Conservation (phyloP, 2,113 vertebrate species). For the Chroicocephalus ridibundus region DNA sequence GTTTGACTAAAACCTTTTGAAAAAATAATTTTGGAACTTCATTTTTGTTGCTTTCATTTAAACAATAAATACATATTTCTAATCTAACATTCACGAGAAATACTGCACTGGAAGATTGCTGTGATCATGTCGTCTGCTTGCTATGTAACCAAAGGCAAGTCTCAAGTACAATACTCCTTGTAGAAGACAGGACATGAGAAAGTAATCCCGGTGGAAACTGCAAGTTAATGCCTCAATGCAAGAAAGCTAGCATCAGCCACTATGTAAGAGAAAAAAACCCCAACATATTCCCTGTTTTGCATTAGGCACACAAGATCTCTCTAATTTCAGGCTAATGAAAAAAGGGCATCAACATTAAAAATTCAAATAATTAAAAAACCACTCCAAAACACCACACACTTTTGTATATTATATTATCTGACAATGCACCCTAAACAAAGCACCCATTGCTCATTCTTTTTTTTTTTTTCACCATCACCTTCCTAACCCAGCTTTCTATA, state of each 20-base stretch:
- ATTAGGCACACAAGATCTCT: neutral
- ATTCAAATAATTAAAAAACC: neutral
- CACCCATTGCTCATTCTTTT: neutral
- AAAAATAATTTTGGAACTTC: neutral
- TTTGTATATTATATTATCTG: neutral
- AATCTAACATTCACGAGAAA: neutral
- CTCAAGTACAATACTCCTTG: neutral
- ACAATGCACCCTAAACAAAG: neutral
- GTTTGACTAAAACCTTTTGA: neutral
- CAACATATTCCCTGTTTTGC: neutral
- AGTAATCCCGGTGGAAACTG: neutral
- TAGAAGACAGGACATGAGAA: neutral
- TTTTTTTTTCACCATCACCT: accelerated
- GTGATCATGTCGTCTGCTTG: neutral
- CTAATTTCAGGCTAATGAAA: neutral
- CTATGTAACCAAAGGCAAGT: neutral
- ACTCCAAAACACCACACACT: neutral
- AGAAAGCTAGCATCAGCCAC: neutral
- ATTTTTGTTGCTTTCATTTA: neutral
- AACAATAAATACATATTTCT: neutral
- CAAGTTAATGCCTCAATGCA: neutral
- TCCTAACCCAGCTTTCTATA: neutral
- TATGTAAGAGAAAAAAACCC: neutral
- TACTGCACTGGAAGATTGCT: neutral
- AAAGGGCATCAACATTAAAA: neutral